Evolutionary conservation across 2,888 invertebrate genomes (phyloP).

Genomic region (Microctonus hyperodae): DNA sequence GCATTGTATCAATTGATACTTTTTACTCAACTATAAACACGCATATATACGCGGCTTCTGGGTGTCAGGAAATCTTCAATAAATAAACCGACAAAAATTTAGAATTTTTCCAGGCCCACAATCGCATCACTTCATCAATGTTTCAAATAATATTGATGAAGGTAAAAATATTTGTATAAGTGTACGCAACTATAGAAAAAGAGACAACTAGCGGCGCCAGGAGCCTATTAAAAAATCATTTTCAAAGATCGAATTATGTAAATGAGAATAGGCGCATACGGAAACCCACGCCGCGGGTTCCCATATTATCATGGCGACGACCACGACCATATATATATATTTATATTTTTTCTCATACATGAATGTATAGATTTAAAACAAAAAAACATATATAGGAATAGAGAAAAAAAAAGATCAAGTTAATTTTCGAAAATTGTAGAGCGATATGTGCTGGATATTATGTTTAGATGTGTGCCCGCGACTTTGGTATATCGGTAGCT

Average conservation of each 20-base stretch:
- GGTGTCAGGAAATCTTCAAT: not conserved
- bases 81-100: not conserved
- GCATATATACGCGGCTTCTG: too few species aligned
- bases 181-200: constrained; percentile 6
- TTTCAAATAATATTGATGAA: too few species aligned
- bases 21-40: too few species aligned
- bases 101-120: not conserved
- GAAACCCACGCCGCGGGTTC: constrained; percentile 43
- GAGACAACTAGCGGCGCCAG: constrained; percentile 54
- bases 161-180: too few species aligned
- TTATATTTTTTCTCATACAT: constrained; percentile 1
- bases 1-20: constrained; percentile 21
- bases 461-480: not conserved
- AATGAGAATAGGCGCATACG: constrained; percentile 47
- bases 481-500: constrained; percentile 50
- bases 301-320: constrained; percentile 56
- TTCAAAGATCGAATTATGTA: constrained; percentile 61
- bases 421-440: not conserved
- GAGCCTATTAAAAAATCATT: constrained; percentile 61
- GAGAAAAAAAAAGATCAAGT: too few species aligned
- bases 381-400: too few species aligned
- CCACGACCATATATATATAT: too few species aligned
- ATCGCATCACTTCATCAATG: not conserved
- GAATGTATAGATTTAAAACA: constrained; percentile 28
- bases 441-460: too few species aligned